Base-by-base conservation (phyloP, 1,140 invertebrate genomes). In the Linepithema humile region DNA sequence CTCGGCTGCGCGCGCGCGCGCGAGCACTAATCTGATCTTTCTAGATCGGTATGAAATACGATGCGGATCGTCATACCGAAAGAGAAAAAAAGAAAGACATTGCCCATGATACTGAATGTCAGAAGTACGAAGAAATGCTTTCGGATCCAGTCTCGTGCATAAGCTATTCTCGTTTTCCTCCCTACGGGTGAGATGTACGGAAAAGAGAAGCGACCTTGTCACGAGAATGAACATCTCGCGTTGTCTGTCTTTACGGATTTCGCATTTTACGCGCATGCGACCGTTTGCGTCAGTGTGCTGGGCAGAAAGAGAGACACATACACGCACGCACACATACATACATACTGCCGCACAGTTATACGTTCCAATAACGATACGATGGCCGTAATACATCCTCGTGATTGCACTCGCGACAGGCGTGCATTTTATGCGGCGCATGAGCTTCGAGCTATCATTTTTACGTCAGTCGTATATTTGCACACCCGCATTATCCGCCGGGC, bases 381-480 rank as follows among this genome's bases (percentile, higher is more conserved):
- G 45, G 62, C 75, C 62, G 75, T 80, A 80, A 80, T 80, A 80
- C 75, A 80, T 80, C 48, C 32, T 43, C 75, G 75, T 80, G 75
- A 80, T 80, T 80, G 75, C 75, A 38, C 64, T 55, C 75, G 75
- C 62, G 62, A 64, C 75, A 53, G 50, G 62, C 60, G 20, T 40
- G 62, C 75, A 53, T 80, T 80, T 80, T 80, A 80, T 80, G 62
- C 64, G 75, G 48, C 32, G 64, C 62, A 80, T 80, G 50, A 80
- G 75, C 59, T 67, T 64, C 75, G 59, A 67, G 75, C 74, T 53
- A 84, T 77, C 84, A 83, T 84, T 85, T 69, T 69, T 67, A 69
- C 75, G 64, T 70, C 70, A 23, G 57, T 72, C 57, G 65, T 85
- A 80, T 75, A 85, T 85, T 85, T 84, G 74, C 62, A 65, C 70